A percentile compares a stretch with the other conserved stretches of the same genome.
Conservation (phyloP, 2,113 vertebrate species). For the Oncorhynchus masou region DNA sequence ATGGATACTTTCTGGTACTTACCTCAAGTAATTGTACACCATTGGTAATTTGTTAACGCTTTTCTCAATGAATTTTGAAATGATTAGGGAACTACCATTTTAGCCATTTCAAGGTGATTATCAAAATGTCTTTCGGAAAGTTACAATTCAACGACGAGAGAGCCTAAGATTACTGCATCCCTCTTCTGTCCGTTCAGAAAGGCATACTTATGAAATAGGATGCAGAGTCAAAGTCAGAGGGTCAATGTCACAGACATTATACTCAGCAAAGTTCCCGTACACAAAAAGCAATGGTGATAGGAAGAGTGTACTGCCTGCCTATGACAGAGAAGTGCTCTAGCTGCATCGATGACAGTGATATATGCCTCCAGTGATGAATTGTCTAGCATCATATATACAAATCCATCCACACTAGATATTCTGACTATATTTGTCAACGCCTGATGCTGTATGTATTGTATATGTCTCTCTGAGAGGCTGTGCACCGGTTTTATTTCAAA, state of each 20-base stretch:
- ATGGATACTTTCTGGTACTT: too few relatives aligned
- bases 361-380: conserved; percentile 66
- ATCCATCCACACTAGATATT: conserved; percentile 42
- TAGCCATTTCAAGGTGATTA: too few relatives aligned
- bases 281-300: conserved; percentile 34
- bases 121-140: too few relatives aligned
- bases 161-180: too few relatives aligned
- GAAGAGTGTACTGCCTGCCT: conserved; percentile 45
- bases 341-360: conserved; percentile 59
- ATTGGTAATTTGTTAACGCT: too few relatives aligned
- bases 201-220: conserved; percentile 11
- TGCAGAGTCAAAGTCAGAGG: conserved; percentile 46
- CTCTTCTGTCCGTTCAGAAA: neutral
- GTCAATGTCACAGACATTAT: conserved; percentile 36
- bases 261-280: conserved; percentile 18
- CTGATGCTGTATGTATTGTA: too few relatives aligned
- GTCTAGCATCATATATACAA: conserved; percentile 42
- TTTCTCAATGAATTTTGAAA: too few relatives aligned
- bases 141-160: too few relatives aligned
- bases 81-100: too few relatives aligned
- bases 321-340: conserved; percentile 1
- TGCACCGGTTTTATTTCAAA: conserved; percentile 46
- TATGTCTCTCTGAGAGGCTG: conserved; percentile 8
- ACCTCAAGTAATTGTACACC: too few relatives aligned
- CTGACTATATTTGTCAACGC: conserved; percentile 13